Evolutionary conservation across 2,888 invertebrate species (phyloP), one percentile per base, ranked within the genome.

Genomic region (Phortica okadai): DNA sequence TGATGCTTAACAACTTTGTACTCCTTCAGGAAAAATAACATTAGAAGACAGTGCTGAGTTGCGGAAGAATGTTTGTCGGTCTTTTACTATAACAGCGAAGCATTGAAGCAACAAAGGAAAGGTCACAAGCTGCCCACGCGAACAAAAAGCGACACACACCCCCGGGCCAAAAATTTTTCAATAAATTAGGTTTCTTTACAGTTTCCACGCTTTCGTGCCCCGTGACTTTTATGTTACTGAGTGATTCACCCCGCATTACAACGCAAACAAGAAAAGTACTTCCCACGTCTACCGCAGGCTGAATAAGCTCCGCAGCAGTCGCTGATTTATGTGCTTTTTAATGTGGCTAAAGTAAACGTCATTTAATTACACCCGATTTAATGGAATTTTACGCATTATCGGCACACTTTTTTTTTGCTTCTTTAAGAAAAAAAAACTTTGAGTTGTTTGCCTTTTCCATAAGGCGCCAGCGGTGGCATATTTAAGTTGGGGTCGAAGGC

Each of bases 331-430:
- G 88, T 83, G 82, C 82, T 89, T 90, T 90, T 90, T 90, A 90
- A 90, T 90, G 90, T 86, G 90, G 84, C 89, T 83, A 89, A 90
- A 90, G 88, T 90, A 89, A 90, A 87, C 90, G 90, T 90, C 90
- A 90, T 90, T 90, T 90, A 90, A 90, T 90, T 90, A 90, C 85
- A 89, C 84, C 84, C 86, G 84, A 84, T 89, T 89, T 90, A 90
- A 90, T 90, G 90, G 90, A 88, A 90, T 90, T 90, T 89, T 87
- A 85, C 85, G 84, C 90, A 90, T 90, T 89, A 90, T 89, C 87
- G 88, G 83, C 74, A 83, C 80, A 82, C 83, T 85, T 83, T 80
- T 81, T 81, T 56, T 16, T 16, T 56, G 33, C 33, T 33, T 33
- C 33, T 33, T 33, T 33, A 33, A 33, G 33, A 33, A 33, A 33